Conservation (phyloP, 2,888 invertebrate species). For the Neoitamus cyanurus region DNA sequence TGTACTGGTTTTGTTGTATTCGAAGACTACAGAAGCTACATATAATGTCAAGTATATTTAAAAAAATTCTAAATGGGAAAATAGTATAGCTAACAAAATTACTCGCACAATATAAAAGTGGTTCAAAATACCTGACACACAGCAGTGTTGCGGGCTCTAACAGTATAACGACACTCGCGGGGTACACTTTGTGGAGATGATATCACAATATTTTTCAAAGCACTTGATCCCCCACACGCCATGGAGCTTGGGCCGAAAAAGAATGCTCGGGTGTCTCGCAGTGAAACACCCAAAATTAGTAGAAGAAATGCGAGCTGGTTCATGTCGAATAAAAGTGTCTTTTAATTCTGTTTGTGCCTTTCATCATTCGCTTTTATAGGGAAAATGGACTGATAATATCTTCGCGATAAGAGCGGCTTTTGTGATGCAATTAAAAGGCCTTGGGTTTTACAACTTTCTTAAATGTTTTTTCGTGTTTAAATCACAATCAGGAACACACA, state of each 20-base stretch:
- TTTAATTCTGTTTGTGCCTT: neutral
- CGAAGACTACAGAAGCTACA: too few species aligned
- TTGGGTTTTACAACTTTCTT: neutral
- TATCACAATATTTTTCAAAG: neutral
- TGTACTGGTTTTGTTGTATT: too few species aligned
- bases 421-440: neutral
- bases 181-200: neutral
- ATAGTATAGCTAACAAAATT: too few species aligned
- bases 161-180: conserved; percentile 15
- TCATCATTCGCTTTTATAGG: neutral
- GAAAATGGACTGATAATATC: neutral
- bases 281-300: neutral
- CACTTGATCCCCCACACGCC: neutral
- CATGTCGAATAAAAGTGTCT: neutral
- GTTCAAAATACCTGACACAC: conserved; percentile 34
- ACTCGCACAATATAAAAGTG: neutral
- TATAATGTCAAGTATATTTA: too few species aligned
- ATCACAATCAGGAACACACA: neutral
- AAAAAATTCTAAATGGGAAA: too few species aligned
- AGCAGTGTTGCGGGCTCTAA: conserved; percentile 20
- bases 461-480: neutral
- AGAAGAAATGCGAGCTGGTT: neutral
- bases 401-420: neutral
- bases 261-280: neutral
- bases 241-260: neutral